phyloP scores from a whole-genome alignment of 2,113 vertebrate genomes.

The Corydoras sp. region DNA sequence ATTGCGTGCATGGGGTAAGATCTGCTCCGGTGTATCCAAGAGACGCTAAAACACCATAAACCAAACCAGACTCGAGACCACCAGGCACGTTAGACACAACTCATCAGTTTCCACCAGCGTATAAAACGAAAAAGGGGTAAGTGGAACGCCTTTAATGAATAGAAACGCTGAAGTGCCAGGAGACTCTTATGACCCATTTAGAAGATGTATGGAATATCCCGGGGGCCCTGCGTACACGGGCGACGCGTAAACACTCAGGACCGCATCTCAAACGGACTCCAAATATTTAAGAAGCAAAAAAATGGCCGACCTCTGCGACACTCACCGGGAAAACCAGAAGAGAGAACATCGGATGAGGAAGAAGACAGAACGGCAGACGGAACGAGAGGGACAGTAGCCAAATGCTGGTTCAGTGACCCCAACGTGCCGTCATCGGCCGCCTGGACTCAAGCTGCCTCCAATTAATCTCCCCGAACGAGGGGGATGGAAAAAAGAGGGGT shows the following conservation, averaged over 20 bases:
- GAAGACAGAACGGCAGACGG: neutral
- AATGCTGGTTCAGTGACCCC: slow-evolving; percentile 29
- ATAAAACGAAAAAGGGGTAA: slow-evolving; percentile 18
- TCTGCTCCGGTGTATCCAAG: slow-evolving; percentile 5
- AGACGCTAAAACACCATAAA: slow-evolving; percentile 13
- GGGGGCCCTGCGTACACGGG: neutral
- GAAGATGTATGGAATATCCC: slow-evolving; percentile 10
- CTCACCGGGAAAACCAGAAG: neutral
- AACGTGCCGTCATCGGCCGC: slow-evolving; percentile 25
- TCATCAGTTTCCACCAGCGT: slow-evolving; percentile 29
- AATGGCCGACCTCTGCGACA: neutral
- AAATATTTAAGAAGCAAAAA: slow-evolving; percentile 27
- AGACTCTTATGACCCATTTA: slow-evolving; percentile 29
- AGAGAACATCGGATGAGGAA: neutral
- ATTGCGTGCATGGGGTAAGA: neutral
- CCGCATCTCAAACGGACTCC: neutral
- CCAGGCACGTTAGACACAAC: slow-evolving; percentile 28
- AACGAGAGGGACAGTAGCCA: slow-evolving; percentile 33
- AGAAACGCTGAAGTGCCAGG: neutral
- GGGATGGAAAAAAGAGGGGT: slow-evolving; percentile 44
- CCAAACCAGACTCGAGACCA: slow-evolving; percentile 31
- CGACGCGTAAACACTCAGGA: neutral
- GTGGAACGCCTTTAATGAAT: slow-evolving; percentile 21
- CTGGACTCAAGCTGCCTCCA: slow-evolving; percentile 55
- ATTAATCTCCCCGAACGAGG: slow-evolving; percentile 54